A percentile compares a stretch with the other conserved stretches of the same genome.
phyloP scores from a whole-genome alignment of 64 coral and sea anemone species.

The Pocillopora verrucosa region DNA sequence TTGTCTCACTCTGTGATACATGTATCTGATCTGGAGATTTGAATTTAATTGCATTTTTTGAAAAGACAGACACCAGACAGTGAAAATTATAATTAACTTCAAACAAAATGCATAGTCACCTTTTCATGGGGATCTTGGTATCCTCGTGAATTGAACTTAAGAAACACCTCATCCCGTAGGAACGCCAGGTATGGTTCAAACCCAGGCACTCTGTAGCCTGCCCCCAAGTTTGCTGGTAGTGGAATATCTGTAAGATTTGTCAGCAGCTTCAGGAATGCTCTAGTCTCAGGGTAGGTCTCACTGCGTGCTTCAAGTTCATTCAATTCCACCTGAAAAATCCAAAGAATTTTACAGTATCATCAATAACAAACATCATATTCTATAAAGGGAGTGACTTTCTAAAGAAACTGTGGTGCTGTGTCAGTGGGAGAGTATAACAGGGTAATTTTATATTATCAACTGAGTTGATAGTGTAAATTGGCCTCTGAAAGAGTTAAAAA shows the following conservation, averaged over 20 bases:
- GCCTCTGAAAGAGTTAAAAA: too few species aligned
- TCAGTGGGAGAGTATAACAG: too few species aligned
- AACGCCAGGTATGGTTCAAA: conserved; percentile 92
- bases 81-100: too few species aligned
- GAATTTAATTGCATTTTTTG: too few species aligned
- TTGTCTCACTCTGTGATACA: too few species aligned
- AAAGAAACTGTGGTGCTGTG: too few species aligned
- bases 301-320: conserved; percentile 93
- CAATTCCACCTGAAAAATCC: conserved; percentile 71
- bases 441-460: too few species aligned
- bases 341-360: neutral
- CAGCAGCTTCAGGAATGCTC: conserved; percentile 83
- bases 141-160: conserved; percentile 94
- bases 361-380: too few species aligned
- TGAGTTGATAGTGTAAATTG: too few species aligned
- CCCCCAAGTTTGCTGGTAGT: conserved; percentile 79
- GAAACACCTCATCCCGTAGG: conserved; percentile 80
- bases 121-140: conserved; percentile 89
- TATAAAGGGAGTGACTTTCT: too few species aligned
- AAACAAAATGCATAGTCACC: conserved; percentile 17
- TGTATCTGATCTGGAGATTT: too few species aligned
- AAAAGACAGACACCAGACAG: too few species aligned
- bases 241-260: conserved; percentile 83
- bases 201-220: conserved; percentile 88
- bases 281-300: conserved; percentile 93